A percentile compares a stretch with the other conserved stretches of the same genome.
Evolutionary conservation across 2,888 invertebrate species (phyloP).

Genomic region (Zootermopsis nevadensis): DNA sequence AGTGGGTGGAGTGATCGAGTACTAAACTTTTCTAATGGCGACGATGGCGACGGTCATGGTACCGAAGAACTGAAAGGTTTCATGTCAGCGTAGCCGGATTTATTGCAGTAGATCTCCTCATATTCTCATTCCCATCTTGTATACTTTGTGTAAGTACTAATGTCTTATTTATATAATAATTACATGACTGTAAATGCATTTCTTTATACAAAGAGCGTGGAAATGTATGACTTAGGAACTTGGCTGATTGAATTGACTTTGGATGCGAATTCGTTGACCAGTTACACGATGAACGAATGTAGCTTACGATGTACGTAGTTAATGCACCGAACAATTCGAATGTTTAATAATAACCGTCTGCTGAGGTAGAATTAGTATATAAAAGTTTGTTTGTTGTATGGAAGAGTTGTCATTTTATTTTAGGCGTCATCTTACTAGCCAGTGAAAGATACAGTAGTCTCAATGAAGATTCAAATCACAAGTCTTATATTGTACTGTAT

Average conservation of each 20-base stretch:
- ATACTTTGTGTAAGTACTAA: constrained; percentile 6
- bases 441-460: background rate
- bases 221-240: constrained; percentile 22
- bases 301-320: background rate
- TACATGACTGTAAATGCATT: background rate
- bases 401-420: background rate
- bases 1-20: constrained; percentile 49
- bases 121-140: constrained; percentile 28
- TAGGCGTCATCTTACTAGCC: background rate
- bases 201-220: background rate
- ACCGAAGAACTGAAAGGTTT: constrained; percentile 37
- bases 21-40: constrained; percentile 50
- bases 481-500: background rate
- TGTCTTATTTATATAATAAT: background rate
- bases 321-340: background rate
- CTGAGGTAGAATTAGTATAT: background rate
- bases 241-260: background rate
- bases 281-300: background rate
- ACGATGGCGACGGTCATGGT: constrained; percentile 33
- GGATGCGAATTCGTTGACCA: constrained; percentile 12
- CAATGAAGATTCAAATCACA: background rate
- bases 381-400: background rate
- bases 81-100: constrained; percentile 39
- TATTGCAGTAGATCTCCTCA: constrained; percentile 28
- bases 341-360: background rate